Evolutionary conservation across 1,140 invertebrate species (phyloP).

Genomic region (Brachionus rubens): DNA sequence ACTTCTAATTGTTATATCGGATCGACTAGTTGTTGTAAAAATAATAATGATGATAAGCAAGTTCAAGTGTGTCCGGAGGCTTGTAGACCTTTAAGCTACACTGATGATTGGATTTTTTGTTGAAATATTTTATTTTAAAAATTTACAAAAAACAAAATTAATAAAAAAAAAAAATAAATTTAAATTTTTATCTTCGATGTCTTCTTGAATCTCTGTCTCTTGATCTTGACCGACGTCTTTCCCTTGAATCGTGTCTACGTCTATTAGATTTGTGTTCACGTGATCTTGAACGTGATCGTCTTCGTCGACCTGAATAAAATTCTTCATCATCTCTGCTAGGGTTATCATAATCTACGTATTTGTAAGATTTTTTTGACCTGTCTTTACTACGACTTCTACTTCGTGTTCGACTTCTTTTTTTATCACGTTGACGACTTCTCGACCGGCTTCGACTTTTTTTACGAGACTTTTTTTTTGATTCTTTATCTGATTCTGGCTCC

Average conservation of each 20-base stretch:
- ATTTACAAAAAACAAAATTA: slow-evolving; percentile 23
- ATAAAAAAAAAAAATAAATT: neutral
- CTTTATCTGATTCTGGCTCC: neutral
- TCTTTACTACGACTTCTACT: neutral
- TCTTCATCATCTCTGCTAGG: neutral
- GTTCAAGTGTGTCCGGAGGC: neutral
- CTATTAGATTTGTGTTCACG: neutral
- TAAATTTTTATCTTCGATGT: neutral
- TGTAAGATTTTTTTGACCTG: neutral
- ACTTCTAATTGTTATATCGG: slow-evolving; percentile 33
- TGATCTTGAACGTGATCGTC: slow-evolving; percentile 3
- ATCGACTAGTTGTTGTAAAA: neutral
- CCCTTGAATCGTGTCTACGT: neutral
- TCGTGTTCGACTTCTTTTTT: neutral
- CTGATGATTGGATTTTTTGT: slow-evolving; percentile 22
- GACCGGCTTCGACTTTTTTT: neutral
- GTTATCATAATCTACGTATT: slow-evolving; percentile 24
- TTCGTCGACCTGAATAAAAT: neutral
- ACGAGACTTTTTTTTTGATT: neutral
- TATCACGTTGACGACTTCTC: neutral
- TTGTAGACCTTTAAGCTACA: neutral
- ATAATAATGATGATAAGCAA: neutral
- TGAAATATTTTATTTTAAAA: slow-evolving; percentile 7
- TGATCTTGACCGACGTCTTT: slow-evolving; percentile 1
- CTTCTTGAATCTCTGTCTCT: neutral